Percentiles rank a stretch among this genome's conserved stretches.
phyloP scores from a whole-genome alignment of 2,797 vertebrate species.

The Megaceryle alcyon region DNA sequence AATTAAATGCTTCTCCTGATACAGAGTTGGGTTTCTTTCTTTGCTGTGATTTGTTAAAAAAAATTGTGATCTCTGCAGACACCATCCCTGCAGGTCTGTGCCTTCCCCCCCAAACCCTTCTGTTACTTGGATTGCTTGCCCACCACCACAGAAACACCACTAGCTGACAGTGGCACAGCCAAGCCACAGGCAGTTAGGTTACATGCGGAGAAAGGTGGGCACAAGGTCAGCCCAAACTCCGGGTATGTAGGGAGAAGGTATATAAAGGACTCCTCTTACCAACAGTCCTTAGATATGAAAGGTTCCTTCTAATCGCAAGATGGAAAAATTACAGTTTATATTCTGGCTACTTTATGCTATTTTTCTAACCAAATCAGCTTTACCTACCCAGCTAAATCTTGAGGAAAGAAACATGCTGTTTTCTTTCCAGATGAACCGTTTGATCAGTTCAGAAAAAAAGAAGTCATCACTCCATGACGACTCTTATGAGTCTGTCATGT shows the following conservation, averaged over 20 bases:
- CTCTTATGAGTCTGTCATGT: not conserved
- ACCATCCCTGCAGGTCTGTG: not conserved
- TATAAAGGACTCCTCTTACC: not conserved
- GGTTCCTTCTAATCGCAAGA: not conserved
- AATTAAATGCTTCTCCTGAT: not conserved
- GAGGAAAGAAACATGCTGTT: not conserved
- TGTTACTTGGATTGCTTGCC: not conserved
- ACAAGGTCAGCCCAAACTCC: not conserved
- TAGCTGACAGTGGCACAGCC: not conserved
- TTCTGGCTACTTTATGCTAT: not conserved
- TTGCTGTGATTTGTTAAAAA: not conserved
- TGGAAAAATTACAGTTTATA: not conserved
- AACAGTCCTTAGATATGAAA: not conserved
- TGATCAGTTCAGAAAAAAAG: not conserved
- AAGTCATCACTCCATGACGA: not conserved
- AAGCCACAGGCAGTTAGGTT: not conserved
- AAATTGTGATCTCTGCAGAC: not conserved
- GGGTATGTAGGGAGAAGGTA: not conserved
- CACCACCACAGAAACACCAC: not conserved
- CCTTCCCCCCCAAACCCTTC: not conserved
- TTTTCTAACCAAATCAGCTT: not conserved
- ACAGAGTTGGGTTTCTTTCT: not conserved
- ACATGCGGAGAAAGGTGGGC: not conserved
- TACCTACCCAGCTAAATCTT: not conserved
- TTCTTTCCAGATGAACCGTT: not conserved